These are phyloP conservation scores for Salticus scenicus DNA, from an alignment of 2,888 invertebrate species.

Conservation along the genomic window DNA sequence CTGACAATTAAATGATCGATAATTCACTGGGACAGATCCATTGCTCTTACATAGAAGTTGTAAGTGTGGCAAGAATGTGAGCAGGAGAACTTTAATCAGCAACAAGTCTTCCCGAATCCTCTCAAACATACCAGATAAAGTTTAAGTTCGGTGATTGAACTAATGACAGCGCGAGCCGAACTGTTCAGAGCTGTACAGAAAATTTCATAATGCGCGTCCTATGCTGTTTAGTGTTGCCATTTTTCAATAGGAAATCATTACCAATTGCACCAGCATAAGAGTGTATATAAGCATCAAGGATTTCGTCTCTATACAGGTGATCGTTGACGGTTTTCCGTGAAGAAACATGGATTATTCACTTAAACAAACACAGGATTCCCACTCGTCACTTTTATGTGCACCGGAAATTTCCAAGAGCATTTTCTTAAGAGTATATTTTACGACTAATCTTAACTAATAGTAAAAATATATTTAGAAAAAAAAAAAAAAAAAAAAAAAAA, in stretches of 20 bases:
- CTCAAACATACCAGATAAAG: not conserved
- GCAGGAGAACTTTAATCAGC: not conserved
- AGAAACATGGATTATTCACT: slow-evolving; percentile 1
- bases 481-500: no score
- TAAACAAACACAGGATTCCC: no score
- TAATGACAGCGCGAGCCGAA: not conserved
- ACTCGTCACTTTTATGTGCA: no score
- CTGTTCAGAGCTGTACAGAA: not conserved
- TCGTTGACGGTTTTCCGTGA: not conserved
- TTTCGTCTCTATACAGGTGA: not conserved
- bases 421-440: no score
- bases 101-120: not conserved
- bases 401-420: no score
- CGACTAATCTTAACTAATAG: no score
- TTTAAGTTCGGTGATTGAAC: not conserved
- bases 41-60: not conserved
- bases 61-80: not conserved
- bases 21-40: no score
- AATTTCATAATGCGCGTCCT: not conserved
- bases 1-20: not conserved
- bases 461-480: no score
- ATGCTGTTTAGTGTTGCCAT: not conserved
- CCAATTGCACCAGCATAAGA: not conserved
- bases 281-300: not conserved
- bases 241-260: not conserved